Evolutionary conservation across 1,140 invertebrate genomes (phyloP), one percentile per base, ranked within the genome.

Genomic region (Planococcus citri): DNA sequence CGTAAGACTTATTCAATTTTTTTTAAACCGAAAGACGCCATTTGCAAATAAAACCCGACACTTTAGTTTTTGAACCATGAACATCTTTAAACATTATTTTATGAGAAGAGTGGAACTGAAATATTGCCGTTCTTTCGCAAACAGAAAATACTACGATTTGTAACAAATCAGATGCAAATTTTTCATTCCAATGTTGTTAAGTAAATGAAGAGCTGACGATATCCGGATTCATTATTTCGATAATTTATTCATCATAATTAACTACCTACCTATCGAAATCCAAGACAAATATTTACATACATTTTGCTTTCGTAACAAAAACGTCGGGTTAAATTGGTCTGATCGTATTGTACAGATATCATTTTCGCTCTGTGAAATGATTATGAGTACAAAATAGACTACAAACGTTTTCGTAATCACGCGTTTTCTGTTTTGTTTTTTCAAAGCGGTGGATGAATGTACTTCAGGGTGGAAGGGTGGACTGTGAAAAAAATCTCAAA

Each of bases 41-140:
- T 51, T 51, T 9, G 41, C 41, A 51, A 51, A 51, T n/a, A 51
- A 51, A 51, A 51, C 41, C 17, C n/a, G 41, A 51, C 41, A 51
- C 41, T 51, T 51, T 14, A 20, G 41, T 51, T 51, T 51, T 51
- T 51, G 41, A 51, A 51, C 41, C 41, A 51, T 51, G 41, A 51
- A 51, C 41, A 51, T 51, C 41, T 51, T 51, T 51, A 51, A 51
- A 20, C 41, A 51, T 51, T 51, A 51, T 51, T 51, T 51, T 51
- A 51, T 51, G 41, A 51, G n/a, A 51, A 20, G 3, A 51, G 41
- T 51, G 12, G 41, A 20, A 51, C n/a, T 51, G 41, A 51, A 51
- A 51, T 51, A 51, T 51, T 51, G 41, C 41, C 41, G 2, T 51
- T 51, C 41, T 51, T 51, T 51, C 41, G 41, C n/a, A 51, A 51